phyloP scores from a whole-genome alignment of 1,140 invertebrate genomes.

The Pogonognathellus flavescens region DNA sequence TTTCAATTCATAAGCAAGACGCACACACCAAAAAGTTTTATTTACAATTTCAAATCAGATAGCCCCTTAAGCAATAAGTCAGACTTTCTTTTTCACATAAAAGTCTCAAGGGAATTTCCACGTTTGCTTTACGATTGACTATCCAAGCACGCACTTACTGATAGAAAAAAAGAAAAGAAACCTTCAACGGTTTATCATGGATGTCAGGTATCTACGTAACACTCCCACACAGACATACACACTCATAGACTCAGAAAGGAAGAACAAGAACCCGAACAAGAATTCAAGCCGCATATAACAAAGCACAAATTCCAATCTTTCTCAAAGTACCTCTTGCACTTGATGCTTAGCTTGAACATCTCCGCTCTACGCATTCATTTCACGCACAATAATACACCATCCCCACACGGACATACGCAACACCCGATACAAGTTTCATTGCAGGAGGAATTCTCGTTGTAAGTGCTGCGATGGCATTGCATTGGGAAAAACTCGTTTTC shows the following conservation, averaged over 20 bases:
- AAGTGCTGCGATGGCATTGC: too few relatives aligned
- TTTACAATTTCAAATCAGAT: slow-evolving; percentile 46
- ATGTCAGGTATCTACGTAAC: slow-evolving; percentile 33
- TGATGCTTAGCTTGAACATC: neutral
- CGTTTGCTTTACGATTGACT: slow-evolving; percentile 35
- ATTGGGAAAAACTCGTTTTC: neutral
- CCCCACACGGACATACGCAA: neutral
- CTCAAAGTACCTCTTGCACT: neutral
- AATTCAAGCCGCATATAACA: neutral
- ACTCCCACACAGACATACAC: neutral
- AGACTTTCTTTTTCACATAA: slow-evolving; percentile 45
- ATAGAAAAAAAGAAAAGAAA: slow-evolving; percentile 25
- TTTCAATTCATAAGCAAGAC: slow-evolving; percentile 2
- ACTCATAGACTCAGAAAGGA: neutral
- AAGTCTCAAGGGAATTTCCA: slow-evolving; percentile 32
- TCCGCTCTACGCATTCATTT: neutral
- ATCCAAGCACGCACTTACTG: slow-evolving; percentile 34
- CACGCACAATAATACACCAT: slow-evolving; percentile 22
- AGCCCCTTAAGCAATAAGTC: slow-evolving; percentile 16
- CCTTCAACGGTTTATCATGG: slow-evolving; percentile 8
- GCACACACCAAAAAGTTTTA: neutral
- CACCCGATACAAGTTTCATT: neutral
- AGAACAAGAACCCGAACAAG: neutral
- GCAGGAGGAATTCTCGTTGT: neutral
- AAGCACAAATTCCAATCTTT: slow-evolving; percentile 1